Evolutionary conservation across 2,113 vertebrate genomes (phyloP).

Genomic region (Hemicordylus capensis): DNA sequence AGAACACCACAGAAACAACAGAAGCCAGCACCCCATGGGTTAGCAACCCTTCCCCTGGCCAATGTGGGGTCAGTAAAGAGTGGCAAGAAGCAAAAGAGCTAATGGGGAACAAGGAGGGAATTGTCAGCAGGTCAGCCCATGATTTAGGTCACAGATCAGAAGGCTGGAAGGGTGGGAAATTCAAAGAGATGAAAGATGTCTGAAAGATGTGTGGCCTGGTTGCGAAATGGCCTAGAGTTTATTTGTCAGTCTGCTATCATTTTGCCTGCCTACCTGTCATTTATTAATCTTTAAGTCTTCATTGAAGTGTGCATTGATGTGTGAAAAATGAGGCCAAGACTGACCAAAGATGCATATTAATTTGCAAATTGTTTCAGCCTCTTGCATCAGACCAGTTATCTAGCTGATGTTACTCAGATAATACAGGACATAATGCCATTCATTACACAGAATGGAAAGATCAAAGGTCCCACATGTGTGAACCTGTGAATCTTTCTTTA

Average conservation of each 20-base stretch:
- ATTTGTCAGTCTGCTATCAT: not conserved
- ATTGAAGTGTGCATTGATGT: not conserved
- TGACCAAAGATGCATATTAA: conserved; percentile 30
- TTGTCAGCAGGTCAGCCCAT: too few species aligned
- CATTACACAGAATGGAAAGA: conserved; percentile 20
- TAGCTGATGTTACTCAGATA: not conserved
- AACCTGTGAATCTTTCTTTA: conserved; percentile 11
- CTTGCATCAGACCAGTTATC: conserved; percentile 10
- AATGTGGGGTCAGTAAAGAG: too few species aligned
- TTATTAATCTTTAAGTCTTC: conserved; percentile 1
- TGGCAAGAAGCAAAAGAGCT: too few species aligned
- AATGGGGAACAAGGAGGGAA: too few species aligned
- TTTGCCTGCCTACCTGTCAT: not conserved
- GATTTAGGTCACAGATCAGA: too few species aligned
- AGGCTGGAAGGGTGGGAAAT: too few species aligned
- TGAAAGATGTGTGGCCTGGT: not conserved
- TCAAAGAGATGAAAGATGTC: too few species aligned
- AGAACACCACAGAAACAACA: too few species aligned
- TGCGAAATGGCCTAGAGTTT: not conserved
- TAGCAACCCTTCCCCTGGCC: too few species aligned
- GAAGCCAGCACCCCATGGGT: too few species aligned
- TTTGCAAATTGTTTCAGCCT: conserved; percentile 26
- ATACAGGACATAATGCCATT: conserved; percentile 16
- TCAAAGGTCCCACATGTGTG: not conserved
- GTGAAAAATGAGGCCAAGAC: conserved; percentile 14